Evolutionary conservation across 2,797 vertebrate species (phyloP), one percentile per base, ranked within the genome.

Genomic region (Gallinago stenura): DNA sequence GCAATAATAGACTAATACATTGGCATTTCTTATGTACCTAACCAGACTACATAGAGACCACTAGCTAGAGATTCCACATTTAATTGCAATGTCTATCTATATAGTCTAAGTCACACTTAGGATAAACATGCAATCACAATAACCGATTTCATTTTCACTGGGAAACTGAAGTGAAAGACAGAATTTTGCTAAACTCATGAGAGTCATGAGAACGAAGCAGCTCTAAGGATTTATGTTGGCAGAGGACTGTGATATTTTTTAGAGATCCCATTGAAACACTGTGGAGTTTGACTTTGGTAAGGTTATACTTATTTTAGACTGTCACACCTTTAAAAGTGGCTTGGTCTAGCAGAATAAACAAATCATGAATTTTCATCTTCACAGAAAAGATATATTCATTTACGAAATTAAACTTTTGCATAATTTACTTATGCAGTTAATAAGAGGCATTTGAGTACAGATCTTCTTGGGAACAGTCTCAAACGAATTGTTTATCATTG

Each of bases 401-500:
- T 91, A 61, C 28, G 65, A 89, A 68, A 57, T 33, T 30, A 69
- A 62, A 37, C 6, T 60, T 73, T 50, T 39, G 9, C 35, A 16
- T 50, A 19, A 87, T 95, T 94, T 87, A 98, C 98, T 99, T 97
- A 99, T 96, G 98, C 97, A 98, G 89, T 98, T 98, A 95, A 98
- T 96, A 43, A 93, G 92, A 83, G 98, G 98, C 97, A 98, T 98
- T 96, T 98, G 97, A 66, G 96, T 91, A 89, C 98, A 99, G 91
- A 99, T 97, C 8, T 95, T 97, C 65, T 97, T 96, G 45, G 98
- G 98, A 80, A 99, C 97, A 69, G 97, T 97, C 90, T 98, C 95
- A 91, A 99, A 91, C 26, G 97, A 97, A 17, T 98, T 98, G 91
- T 98, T 98, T 95, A 98, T 98, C 98, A 99, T 97, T 66, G 98